Evolutionary conservation across 2,888 invertebrate genomes (phyloP).

Genomic region (Girardia tigrina): DNA sequence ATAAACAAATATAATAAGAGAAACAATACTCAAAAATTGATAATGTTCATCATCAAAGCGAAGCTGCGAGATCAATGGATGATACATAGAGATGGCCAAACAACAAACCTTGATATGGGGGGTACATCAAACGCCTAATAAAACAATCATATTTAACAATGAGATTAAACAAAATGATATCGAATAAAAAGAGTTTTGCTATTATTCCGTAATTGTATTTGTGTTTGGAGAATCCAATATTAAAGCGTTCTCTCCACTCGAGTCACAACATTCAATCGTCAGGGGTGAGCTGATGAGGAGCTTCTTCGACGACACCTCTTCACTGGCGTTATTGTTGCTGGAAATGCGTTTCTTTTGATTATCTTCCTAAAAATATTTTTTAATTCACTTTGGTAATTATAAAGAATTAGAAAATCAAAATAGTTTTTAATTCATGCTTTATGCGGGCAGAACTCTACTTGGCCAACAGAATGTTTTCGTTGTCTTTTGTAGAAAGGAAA

Average conservation of each 20-base stretch:
- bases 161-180: neutral
- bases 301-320: neutral
- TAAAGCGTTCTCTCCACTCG: neutral
- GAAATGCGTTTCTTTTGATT: slow-evolving; percentile 4
- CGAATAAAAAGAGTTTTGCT: too few relatives aligned
- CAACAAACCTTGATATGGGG: neutral
- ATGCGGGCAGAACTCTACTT: too few relatives aligned
- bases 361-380: neutral
- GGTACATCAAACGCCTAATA: slow-evolving; percentile 5
- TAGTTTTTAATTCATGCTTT: too few relatives aligned
- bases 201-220: neutral
- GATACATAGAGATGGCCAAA: neutral
- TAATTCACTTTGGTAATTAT: neutral
- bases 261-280: neutral
- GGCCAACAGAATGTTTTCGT: too few relatives aligned
- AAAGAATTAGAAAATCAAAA: too few relatives aligned
- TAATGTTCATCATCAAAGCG: neutral
- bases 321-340: neutral
- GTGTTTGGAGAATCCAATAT: neutral
- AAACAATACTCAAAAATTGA: neutral
- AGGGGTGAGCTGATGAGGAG: neutral
- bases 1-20: too few relatives aligned
- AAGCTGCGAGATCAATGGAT: neutral
- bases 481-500: too few relatives aligned
- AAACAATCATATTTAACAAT: neutral